Base-by-base conservation (phyloP, 1,140 invertebrate species). In the Ctenoplectra terminalis region DNA sequence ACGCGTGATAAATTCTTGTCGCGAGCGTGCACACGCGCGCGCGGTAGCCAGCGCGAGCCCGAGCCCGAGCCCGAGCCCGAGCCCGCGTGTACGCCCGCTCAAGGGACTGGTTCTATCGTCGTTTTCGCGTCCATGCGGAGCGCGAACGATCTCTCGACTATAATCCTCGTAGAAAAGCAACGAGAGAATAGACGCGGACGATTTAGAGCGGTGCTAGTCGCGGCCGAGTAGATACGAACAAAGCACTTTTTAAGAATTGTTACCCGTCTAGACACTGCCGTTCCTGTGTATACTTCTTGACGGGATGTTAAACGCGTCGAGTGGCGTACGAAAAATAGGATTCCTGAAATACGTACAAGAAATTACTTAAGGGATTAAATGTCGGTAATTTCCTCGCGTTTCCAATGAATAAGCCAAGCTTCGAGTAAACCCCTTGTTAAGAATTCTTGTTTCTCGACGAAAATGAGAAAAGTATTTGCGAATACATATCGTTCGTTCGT, bases 1-100 rank as follows among this genome's bases (percentile, higher is more conserved):
- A 89, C 87, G 88, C 84, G 88, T 88, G 84, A 90, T 91, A 87
- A 92, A 91, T 83, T 89, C 77, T 78, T 79, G 81, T 88, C 78
- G 70, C 71, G 63, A 58, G 54, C 46, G 37, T 23, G 43, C 29
- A 23, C 26, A n/a, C n/a, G 66, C 40, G 34, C 61, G 34, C 61
- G 61, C 54, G 23, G 13, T 9, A 46, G 40, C 26, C n/a, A 66
- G 63, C 63, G 37, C 37, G 63, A 58, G 54, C 26, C 54, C 54
- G 26, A 34, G 34, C 40, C n/a, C n/a, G n/a, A n/a, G n/a, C n/a
- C n/a, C n/a, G n/a, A n/a, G n/a, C n/a, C n/a, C n/a, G n/a, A n/a
- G n/a, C n/a, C n/a, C n/a, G n/a, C n/a, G 11, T 40, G 7, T n/a
- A 40, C 78, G 60, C 76, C 66, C 46, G 67, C 72, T 71, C 46